These are phyloP conservation scores for Antheraea mylitta DNA, from an alignment of 1,140 invertebrate genomes.

Conservation along the genomic window DNA sequence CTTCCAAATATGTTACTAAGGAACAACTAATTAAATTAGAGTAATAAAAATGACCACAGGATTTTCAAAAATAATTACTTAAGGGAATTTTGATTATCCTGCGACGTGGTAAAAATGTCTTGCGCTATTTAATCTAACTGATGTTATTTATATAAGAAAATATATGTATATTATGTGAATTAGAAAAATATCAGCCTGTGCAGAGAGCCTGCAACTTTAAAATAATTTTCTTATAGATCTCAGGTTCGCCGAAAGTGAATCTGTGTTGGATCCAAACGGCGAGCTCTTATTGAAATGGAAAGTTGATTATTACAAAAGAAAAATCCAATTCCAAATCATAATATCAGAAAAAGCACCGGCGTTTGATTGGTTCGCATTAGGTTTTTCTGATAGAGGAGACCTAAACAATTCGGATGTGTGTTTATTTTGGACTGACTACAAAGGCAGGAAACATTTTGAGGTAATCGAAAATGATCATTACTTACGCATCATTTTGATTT, in stretches of 20 bases:
- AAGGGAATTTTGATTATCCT: no score
- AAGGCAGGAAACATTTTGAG: slow-evolving; percentile 82
- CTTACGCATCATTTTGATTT: no score
- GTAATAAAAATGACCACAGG: no score
- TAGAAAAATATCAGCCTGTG: no score
- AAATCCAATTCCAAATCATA: slow-evolving; percentile 85
- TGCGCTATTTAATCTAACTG: no score
- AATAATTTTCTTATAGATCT: slow-evolving; percentile 19
- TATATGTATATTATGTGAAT: no score
- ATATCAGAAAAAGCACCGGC: slow-evolving; percentile 84
- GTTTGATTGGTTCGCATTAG: slow-evolving; percentile 89
- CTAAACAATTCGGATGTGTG: slow-evolving; percentile 90
- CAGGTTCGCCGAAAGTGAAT: slow-evolving; percentile 56
- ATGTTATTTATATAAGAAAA: no score
- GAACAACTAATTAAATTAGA: no score
- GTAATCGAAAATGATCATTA: slow-evolving; percentile 55
- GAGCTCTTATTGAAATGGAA: slow-evolving; percentile 61
- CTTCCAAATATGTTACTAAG: no score
- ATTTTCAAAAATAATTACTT: no score
- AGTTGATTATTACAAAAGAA: slow-evolving; percentile 79
- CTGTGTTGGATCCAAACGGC: slow-evolving; percentile 62
- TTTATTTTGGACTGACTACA: slow-evolving; percentile 88
- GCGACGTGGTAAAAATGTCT: no score
- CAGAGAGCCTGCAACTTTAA: no score
- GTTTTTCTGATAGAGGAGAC: slow-evolving; percentile 95